Percentiles rank a stretch among this genome's conserved stretches.
Conservation (phyloP, 2,113 vertebrate genomes). For the Lepisosteus osseus region DNA sequence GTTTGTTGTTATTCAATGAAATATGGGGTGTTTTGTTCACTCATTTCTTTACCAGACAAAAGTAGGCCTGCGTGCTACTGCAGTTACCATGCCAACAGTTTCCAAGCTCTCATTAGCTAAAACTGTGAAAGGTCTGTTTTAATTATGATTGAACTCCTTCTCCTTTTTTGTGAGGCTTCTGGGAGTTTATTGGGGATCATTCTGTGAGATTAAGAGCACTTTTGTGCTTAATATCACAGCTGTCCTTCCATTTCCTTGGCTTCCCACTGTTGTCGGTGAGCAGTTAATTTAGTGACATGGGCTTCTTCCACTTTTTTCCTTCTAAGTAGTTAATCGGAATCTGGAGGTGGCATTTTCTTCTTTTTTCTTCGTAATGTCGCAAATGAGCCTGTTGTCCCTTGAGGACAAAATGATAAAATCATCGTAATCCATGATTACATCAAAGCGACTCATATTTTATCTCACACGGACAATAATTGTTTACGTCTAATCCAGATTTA, state of each 20-base stretch:
- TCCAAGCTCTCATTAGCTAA: conserved; percentile 32
- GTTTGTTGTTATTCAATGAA: background rate
- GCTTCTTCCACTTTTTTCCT: conserved; percentile 17
- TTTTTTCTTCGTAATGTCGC: conserved; percentile 1
- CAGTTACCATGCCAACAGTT: conserved; percentile 44
- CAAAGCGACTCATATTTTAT: conserved; percentile 27
- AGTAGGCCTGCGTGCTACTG: background rate
- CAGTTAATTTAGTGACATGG: background rate
- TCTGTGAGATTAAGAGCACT: conserved; percentile 22
- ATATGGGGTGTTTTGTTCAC: background rate
- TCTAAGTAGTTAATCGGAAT: conserved; percentile 8
- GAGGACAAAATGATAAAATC: conserved; percentile 31
- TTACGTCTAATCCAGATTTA: conserved; percentile 27
- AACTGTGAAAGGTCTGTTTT: conserved; percentile 29
- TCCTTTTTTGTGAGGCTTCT: conserved; percentile 19
- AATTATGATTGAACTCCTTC: conserved; percentile 28
- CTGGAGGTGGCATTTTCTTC: background rate
- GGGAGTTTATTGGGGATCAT: conserved; percentile 27
- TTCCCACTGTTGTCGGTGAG: conserved; percentile 14
- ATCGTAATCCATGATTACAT: conserved; percentile 33
- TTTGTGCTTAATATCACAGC: conserved; percentile 12
- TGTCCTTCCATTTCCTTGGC: conserved; percentile 27
- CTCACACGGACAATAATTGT: conserved; percentile 26
- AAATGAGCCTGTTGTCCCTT: background rate
- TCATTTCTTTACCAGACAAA: background rate